phyloP scores from a whole-genome alignment of 2,888 invertebrate genomes.

The Leucoma salicis region DNA sequence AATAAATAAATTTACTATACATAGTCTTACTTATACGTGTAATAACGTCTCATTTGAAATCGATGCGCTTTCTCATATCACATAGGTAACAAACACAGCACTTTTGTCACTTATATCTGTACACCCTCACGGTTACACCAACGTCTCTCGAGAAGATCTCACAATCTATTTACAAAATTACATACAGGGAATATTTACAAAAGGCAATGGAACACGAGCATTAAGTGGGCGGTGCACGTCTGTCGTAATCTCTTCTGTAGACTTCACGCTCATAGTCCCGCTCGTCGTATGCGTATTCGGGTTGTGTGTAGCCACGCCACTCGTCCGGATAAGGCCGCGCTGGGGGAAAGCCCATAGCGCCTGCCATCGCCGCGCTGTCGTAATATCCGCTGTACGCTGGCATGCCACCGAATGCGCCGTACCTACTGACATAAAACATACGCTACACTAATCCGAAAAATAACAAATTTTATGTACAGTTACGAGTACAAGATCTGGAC shows the following conservation, averaged over 20 bases:
- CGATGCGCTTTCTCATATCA: slow-evolving; percentile 73
- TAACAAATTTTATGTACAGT: too few relatives aligned
- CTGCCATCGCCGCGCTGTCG: slow-evolving; percentile 66
- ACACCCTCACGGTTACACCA: slow-evolving; percentile 59
- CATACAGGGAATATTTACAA: slow-evolving; percentile 66
- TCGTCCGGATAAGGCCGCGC: slow-evolving; percentile 70
- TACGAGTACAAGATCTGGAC: too few relatives aligned
- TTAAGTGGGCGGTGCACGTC: slow-evolving; percentile 84
- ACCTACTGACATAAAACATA: slow-evolving; percentile 41
- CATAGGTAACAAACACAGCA: slow-evolving; percentile 80
- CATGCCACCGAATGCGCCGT: slow-evolving; percentile 75
- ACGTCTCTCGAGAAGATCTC: slow-evolving; percentile 54
- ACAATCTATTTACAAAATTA: slow-evolving; percentile 64
- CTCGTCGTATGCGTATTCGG: slow-evolving; percentile 79
- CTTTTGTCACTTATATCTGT: slow-evolving; percentile 76
- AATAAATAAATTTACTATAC: slow-evolving; percentile 80
- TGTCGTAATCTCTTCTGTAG: slow-evolving; percentile 84
- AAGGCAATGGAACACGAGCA: slow-evolving; percentile 14
- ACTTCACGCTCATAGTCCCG: slow-evolving; percentile 81
- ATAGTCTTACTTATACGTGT: slow-evolving; percentile 69
- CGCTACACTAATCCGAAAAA: too few relatives aligned
- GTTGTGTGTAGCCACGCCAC: slow-evolving; percentile 72
- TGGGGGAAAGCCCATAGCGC: slow-evolving; percentile 79
- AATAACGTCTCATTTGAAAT: slow-evolving; percentile 53
- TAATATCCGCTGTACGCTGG: slow-evolving; percentile 71